These are phyloP conservation scores for Lasioglossum baleicum DNA, from an alignment of 1,140 invertebrate species.

Conservation along the genomic window DNA sequence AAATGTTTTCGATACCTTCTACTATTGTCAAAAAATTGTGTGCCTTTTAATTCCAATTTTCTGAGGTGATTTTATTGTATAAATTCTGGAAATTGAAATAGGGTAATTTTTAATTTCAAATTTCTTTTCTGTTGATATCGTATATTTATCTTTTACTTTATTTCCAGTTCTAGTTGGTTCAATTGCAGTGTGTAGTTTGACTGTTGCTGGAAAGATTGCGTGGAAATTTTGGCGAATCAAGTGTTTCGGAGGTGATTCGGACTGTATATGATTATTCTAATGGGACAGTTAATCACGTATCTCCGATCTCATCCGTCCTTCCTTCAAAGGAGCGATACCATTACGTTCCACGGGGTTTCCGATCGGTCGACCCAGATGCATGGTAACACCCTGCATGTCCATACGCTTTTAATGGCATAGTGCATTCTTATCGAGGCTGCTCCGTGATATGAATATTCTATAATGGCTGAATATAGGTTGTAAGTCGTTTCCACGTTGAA, in stretches of 20 bases:
- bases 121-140: too few species aligned
- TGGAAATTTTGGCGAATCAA: too few species aligned
- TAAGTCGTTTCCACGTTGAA: conserved; percentile 30
- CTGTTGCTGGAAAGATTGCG: too few species aligned
- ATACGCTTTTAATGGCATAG: conserved; percentile 68
- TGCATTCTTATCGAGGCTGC: conserved; percentile 73
- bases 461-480: conserved; percentile 75
- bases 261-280: conserved; percentile 17
- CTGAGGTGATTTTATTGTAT: too few species aligned
- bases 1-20: too few species aligned
- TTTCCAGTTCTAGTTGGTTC: too few species aligned
- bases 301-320: background rate
- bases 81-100: too few species aligned
- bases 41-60: too few species aligned
- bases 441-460: conserved; percentile 77
- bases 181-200: too few species aligned
- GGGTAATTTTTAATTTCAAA: too few species aligned
- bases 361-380: conserved; percentile 66
- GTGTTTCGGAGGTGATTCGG: conserved; percentile 5
- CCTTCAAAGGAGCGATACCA: conserved; percentile 25
- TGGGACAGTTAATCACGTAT: conserved; percentile 3
- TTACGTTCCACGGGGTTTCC: conserved; percentile 24
- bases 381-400: conserved; percentile 62
- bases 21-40: too few species aligned
- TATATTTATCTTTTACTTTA: too few species aligned